A percentile compares a stretch with the other conserved stretches of the same genome.
phyloP scores from a whole-genome alignment of 2,113 vertebrate genomes.

The Aspidoscelis tigris region DNA sequence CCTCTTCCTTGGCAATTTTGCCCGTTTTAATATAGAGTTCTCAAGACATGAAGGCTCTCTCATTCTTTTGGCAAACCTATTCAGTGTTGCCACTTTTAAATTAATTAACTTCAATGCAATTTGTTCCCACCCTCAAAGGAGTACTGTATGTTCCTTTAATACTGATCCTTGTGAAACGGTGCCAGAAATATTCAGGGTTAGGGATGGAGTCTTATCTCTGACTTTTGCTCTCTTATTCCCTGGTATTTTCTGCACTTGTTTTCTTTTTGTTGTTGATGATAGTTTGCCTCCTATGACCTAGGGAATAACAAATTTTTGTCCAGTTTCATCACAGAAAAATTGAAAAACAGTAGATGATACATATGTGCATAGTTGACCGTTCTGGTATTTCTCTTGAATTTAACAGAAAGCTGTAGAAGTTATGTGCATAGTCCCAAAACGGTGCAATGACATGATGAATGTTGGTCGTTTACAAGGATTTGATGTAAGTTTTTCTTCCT shows the following conservation, averaged over 20 bases:
- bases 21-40: no score
- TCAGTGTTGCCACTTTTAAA: background rate
- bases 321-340: background rate
- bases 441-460: conserved; percentile 99
- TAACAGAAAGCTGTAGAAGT: conserved; percentile 95
- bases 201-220: background rate
- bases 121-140: background rate
- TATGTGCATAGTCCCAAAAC: conserved; percentile 97
- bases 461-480: conserved; percentile 97
- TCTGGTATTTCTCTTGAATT: conserved; percentile 40
- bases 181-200: no score
- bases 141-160: background rate
- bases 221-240: background rate
- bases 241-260: background rate
- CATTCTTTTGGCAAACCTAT: no score
- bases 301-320: background rate
- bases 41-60: no score
- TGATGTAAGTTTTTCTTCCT: conserved; percentile 84
- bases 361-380: background rate
- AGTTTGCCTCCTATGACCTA: background rate
- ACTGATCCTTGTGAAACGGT: background rate
- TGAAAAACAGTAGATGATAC: background rate
- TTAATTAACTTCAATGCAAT: background rate
- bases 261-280: background rate
- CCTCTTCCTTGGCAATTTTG: no score